A percentile compares a stretch with the other conserved stretches of the same genome.
phyloP scores from a whole-genome alignment of 2,797 vertebrate genomes.

The Pseudochromis fuscus region DNA sequence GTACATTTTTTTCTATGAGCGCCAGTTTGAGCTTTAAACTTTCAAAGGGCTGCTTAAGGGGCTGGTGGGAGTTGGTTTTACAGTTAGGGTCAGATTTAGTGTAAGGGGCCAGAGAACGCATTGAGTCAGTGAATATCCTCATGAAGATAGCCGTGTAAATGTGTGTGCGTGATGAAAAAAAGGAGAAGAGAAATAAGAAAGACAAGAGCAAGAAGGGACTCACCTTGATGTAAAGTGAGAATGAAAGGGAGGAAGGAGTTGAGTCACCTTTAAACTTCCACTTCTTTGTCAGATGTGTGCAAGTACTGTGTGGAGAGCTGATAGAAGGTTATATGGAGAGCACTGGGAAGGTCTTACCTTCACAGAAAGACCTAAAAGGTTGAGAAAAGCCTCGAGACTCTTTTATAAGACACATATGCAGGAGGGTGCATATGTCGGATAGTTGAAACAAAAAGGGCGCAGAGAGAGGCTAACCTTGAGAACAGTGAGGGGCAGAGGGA shows the following conservation, averaged over 20 bases:
- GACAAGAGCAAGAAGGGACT: constrained; percentile 31
- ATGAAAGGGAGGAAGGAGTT: constrained; percentile 35
- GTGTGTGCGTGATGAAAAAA: constrained; percentile 1
- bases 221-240: constrained; percentile 60
- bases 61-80: background rate
- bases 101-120: background rate
- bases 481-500: constrained; percentile 69
- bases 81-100: background rate
- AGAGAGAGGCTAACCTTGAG: constrained; percentile 74
- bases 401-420: constrained; percentile 47
- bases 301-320: constrained; percentile 44
- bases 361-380: constrained; percentile 43
- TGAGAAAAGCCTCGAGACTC: constrained; percentile 47
- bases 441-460: constrained; percentile 47
- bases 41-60: background rate
- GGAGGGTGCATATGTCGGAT: constrained; percentile 45
- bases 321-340: constrained; percentile 43
- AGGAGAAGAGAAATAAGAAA: constrained; percentile 37
- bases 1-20: background rate
- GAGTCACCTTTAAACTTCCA: constrained; percentile 58
- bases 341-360: constrained; percentile 61
- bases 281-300: constrained; percentile 50
- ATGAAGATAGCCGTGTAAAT: background rate
- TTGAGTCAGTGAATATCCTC: too few species aligned
- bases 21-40: background rate